Evolutionary conservation across 2,113 vertebrate species (phyloP).

Genomic region (Regulus satrapa): DNA sequence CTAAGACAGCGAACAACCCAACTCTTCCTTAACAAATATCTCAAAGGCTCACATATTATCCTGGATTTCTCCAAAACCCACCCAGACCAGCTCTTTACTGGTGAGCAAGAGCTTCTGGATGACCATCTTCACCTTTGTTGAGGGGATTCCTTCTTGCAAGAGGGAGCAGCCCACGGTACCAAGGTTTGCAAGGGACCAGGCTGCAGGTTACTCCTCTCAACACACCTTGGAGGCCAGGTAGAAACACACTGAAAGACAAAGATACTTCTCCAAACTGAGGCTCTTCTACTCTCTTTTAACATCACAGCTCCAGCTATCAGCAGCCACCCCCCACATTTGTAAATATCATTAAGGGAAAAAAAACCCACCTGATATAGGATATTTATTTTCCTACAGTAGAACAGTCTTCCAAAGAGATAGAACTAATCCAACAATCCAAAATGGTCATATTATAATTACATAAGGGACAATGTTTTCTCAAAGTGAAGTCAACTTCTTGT

Average conservation of each 20-base stretch:
- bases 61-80: background rate
- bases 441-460: too few species aligned
- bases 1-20: background rate
- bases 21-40: background rate
- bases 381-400: background rate
- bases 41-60: fast-evolving
- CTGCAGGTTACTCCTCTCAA: background rate
- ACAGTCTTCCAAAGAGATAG: background rate
- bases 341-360: background rate
- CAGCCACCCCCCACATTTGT: background rate
- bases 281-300: background rate
- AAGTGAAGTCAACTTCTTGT: background rate
- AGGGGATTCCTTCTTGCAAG: background rate
- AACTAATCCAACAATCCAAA: background rate
- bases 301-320: background rate
- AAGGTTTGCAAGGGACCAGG: background rate
- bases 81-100: background rate
- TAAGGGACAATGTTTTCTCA: background rate
- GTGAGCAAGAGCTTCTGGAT: background rate
- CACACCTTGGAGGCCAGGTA: fast-evolving
- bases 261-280: background rate
- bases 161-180: fast-evolving
- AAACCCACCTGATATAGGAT: fast-evolving
- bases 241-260: background rate
- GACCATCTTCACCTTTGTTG: background rate